A percentile compares a stretch with the other conserved stretches of the same genome.
phyloP scores from a whole-genome alignment of 2,113 vertebrate genomes.

The Hippolais icterina region DNA sequence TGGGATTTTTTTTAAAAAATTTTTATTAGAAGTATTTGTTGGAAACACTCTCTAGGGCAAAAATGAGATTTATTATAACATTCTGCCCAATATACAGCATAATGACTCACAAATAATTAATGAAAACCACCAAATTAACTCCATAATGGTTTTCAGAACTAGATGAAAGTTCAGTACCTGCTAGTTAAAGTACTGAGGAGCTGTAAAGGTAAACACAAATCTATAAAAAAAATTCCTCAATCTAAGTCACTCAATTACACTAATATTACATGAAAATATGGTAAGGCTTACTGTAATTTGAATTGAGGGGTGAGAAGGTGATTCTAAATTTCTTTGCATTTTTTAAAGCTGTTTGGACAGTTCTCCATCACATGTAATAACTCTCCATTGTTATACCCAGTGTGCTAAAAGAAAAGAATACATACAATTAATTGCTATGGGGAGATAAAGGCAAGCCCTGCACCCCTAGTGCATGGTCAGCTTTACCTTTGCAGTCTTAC shows the following conservation, averaged over 20 bases:
- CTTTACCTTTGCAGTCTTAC: not conserved
- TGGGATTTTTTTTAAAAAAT: not conserved
- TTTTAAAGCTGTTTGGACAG: not conserved
- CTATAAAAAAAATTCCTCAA: not conserved
- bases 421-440: not conserved
- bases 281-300: not conserved
- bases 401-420: not conserved
- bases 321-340: not conserved
- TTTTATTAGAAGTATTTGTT: not conserved
- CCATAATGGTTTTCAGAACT: not conserved
- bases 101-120: not conserved
- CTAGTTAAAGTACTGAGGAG: not conserved
- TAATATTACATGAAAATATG: not conserved
- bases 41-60: not conserved
- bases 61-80: not conserved
- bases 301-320: not conserved
- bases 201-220: not conserved
- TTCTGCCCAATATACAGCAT: not conserved
- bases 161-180: not conserved
- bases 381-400: not conserved
- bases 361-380: not conserved
- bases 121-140: not conserved
- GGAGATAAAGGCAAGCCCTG: not conserved
- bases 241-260: not conserved
- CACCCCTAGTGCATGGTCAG: rapidly evolving